These are phyloP conservation scores for Hesperophylax magnus DNA, from an alignment of 1,140 invertebrate species.

Conservation along the genomic window DNA sequence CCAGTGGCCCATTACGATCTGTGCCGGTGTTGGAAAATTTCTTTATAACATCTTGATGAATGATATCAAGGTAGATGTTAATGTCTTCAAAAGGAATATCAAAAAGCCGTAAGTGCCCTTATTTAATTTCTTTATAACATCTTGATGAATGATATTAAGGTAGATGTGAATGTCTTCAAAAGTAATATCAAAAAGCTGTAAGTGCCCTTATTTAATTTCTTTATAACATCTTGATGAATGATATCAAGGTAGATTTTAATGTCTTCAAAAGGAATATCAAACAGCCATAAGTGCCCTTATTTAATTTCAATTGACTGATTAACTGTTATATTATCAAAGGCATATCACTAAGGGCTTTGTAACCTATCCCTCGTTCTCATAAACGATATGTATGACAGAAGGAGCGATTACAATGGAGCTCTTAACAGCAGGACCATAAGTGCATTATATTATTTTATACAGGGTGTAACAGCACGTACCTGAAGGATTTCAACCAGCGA, in stretches of 20 bases:
- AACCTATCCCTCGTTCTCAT: no score
- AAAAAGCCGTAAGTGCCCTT: slow-evolving; percentile 69
- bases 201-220: slow-evolving; percentile 71
- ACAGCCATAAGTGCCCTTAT: slow-evolving; percentile 67
- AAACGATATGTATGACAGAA: no score
- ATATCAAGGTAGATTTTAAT: slow-evolving; percentile 86
- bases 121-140: slow-evolving; percentile 82
- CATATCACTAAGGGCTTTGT: no score
- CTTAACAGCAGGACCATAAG: no score
- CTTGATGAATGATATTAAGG: slow-evolving; percentile 87
- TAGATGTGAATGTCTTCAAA: slow-evolving; percentile 80
- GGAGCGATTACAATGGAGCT: no score
- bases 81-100: slow-evolving; percentile 73
- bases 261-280: slow-evolving; percentile 72
- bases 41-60: slow-evolving; percentile 90
- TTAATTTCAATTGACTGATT: slow-evolving; percentile 61
- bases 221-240: slow-evolving; percentile 88
- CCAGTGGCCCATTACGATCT: slow-evolving; percentile 77
- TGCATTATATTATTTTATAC: no score
- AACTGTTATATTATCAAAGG: no score
- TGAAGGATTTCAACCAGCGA: no score
- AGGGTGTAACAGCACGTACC: no score
- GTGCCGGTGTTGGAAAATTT: slow-evolving; percentile 82
- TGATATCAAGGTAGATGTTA: slow-evolving; percentile 86
- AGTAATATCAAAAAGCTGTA: slow-evolving; percentile 70